phyloP scores from a whole-genome alignment of 2,797 vertebrate species.

The Gambusia yucatana region DNA sequence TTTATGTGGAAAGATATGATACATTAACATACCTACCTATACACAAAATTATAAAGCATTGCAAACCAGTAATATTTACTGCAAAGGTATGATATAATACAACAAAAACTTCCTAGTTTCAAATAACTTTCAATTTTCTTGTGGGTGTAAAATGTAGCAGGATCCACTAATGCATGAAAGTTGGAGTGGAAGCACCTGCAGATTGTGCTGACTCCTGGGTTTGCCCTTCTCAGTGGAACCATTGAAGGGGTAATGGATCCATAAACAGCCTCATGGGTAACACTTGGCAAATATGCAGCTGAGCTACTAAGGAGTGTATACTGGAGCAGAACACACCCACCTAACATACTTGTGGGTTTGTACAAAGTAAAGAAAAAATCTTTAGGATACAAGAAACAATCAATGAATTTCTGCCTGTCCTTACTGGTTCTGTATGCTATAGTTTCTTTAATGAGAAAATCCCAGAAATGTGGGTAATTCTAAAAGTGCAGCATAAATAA shows the following conservation, averaged over 20 bases:
- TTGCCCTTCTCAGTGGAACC: slow-evolving; percentile 60
- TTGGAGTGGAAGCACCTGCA: slow-evolving; percentile 61
- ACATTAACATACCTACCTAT: not conserved
- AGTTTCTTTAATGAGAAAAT: slow-evolving; percentile 1
- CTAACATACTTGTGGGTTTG: slow-evolving; percentile 54
- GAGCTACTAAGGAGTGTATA: slow-evolving; percentile 69
- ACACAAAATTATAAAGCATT: not conserved
- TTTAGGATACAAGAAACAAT: slow-evolving; percentile 18
- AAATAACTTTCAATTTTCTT: slow-evolving; percentile 23
- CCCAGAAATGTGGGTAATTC: not conserved
- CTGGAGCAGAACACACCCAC: slow-evolving; percentile 42
- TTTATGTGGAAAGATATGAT: not conserved
- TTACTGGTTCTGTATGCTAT: not conserved
- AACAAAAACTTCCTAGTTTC: slow-evolving; percentile 35
- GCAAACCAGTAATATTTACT: not conserved
- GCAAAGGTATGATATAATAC: not conserved
- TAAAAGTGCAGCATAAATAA: not conserved
- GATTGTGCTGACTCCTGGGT: slow-evolving; percentile 70
- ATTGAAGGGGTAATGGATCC: slow-evolving; percentile 73
- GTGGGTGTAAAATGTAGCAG: slow-evolving; percentile 29
- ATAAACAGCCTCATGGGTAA: slow-evolving; percentile 72
- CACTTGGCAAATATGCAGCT: slow-evolving; percentile 62
- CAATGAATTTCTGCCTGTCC: not conserved
- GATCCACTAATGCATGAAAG: slow-evolving; percentile 56
- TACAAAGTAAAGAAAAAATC: slow-evolving; percentile 39